Percentiles rank a stretch among this genome's conserved stretches.
Evolutionary conservation across 2,113 vertebrate genomes (phyloP).

Genomic region (Lophochroa leadbeateri): DNA sequence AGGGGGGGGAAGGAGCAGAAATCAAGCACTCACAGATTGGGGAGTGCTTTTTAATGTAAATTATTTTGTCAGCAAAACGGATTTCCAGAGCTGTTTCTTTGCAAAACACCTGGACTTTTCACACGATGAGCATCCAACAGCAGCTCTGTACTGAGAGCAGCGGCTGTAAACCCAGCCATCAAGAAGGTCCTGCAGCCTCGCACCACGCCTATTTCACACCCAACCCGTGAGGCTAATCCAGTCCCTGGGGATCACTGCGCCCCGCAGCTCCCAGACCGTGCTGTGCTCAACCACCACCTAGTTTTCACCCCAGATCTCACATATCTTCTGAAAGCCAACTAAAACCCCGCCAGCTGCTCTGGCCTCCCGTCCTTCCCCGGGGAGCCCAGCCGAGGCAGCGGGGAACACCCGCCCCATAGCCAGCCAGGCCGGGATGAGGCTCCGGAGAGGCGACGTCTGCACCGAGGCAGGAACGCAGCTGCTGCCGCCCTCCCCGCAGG

Average conservation of each 20-base stretch:
- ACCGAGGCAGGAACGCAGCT: neutral
- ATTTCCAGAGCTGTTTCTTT: neutral
- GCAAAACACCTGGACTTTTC: neutral
- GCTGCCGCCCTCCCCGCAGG: neutral
- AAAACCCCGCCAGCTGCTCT: neutral
- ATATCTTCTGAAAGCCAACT: neutral
- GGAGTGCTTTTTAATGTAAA: neutral
- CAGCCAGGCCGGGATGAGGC: neutral
- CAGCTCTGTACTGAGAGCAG: too few relatives aligned
- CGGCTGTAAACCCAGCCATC: fast-evolving
- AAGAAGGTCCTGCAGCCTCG: neutral
- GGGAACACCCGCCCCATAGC: neutral
- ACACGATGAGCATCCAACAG: neutral
- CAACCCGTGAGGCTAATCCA: fast-evolving
- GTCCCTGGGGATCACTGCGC: neutral
- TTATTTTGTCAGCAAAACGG: neutral
- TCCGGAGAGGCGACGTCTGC: neutral
- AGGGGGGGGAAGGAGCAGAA: neutral
- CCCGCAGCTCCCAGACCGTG: neutral
- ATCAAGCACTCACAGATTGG: neutral
- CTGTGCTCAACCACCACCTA: neutral
- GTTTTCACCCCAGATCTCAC: neutral
- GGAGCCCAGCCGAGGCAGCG: neutral
- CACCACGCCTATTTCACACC: neutral
- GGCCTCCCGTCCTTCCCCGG: neutral